Base-by-base conservation (phyloP, 2,888 invertebrate genomes). In the Byasa hedistus region DNA sequence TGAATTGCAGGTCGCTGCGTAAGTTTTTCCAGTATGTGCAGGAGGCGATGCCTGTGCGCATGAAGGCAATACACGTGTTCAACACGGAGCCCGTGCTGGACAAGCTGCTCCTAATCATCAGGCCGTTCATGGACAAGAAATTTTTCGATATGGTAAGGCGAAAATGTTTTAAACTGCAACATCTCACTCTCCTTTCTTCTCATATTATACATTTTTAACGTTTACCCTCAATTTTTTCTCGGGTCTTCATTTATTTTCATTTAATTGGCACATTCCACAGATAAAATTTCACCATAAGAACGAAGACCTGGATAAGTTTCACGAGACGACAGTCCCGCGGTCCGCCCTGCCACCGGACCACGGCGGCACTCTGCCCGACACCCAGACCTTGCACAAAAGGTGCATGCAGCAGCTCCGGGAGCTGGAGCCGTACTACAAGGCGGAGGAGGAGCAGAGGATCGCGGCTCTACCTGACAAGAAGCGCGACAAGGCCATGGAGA, bases 21-120 rank as follows among this genome's bases (percentile, higher is more conserved):
- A 93, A 93, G 76, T 94, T 95, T 81, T 94, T 95, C 85, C 89
- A 92, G 68, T 95, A 94, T 79, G 81, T 95, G 3, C 95, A 96
- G 79, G 95, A 95, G 74, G 95, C 93, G 21, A 81, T 94, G 81
- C 95, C 95, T 0, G 92, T 94, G 3, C 92, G 94, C 66, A 90
- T 95, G 81, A 93, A 93, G 71, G 93, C 92, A 0, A 94, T 95
- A 64, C 95, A 95, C 77, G 92, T 95, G 1, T 80, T 96, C 61
- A 95, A 96, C 76, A 90, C 92, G 0, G 92, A 92, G 67, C 87
- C 93, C 0, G 89, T 93, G 51, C 78, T 94, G 54, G 94, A 94
- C 76, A 93, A 93, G 75, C 85, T 94, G 69, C 80, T 94, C 83
- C 75, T 93, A 36, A 79, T 94, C 71, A 87, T 94, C 71, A 89